Evolutionary conservation across 2,113 vertebrate species (phyloP).

Genomic region (Pavo muticus): DNA sequence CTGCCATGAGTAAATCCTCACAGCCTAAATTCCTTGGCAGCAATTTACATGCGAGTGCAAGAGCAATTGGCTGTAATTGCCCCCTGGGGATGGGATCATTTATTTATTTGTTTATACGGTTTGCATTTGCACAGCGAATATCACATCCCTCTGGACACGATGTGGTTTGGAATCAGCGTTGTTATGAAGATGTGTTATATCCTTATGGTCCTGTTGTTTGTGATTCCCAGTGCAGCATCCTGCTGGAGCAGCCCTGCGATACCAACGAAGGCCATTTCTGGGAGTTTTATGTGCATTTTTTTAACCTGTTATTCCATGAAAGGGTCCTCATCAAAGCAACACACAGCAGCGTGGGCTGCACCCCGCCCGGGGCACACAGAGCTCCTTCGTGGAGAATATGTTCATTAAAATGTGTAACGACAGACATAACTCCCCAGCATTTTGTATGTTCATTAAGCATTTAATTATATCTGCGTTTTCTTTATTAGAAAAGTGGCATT

Average conservation of each 20-base stretch:
- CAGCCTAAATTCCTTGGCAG: background rate
- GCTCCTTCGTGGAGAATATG: background rate
- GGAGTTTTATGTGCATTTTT: conserved; percentile 35
- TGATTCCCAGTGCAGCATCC: background rate
- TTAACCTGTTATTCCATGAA: conserved; percentile 48
- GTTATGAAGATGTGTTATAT: background rate
- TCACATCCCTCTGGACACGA: background rate
- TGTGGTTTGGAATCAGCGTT: background rate
- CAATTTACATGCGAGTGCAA: background rate
- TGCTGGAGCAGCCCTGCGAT: background rate
- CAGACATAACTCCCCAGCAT: conserved; percentile 20
- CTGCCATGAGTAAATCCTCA: background rate
- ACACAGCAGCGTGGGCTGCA: background rate
- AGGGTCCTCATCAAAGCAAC: conserved; percentile 50
- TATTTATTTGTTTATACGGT: background rate
- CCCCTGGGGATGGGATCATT: background rate
- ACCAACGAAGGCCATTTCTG: background rate
- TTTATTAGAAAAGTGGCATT: background rate
- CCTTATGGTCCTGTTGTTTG: accelerated
- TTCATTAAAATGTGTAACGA: conserved; percentile 56
- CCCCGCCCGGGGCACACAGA: background rate
- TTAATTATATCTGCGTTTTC: conserved; percentile 18
- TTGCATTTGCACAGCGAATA: background rate
- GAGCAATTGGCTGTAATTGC: background rate
- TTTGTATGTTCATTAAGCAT: conserved; percentile 2